Base-by-base conservation (phyloP, 2,888 invertebrate species). In the Lasius fuliginosus region DNA sequence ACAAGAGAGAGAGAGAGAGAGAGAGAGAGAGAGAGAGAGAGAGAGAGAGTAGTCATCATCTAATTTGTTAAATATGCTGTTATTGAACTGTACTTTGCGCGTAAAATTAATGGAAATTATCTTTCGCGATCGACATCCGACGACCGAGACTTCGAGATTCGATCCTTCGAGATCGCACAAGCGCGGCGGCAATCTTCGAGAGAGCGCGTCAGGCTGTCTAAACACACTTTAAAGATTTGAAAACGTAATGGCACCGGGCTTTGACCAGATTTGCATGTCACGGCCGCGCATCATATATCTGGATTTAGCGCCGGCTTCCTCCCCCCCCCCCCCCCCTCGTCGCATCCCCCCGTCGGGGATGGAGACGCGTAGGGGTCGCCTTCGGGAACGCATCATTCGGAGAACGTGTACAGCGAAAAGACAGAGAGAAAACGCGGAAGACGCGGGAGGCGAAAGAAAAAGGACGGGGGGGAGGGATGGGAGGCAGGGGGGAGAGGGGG, bases 221-320 rank as follows among this genome's bases (percentile, higher is more conserved):
- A 95, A 95, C 94, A 95, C 94, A 94, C 94, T 95, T 95, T 94
- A 94, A 94, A 95, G 95, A 95, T 95, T 94, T 94, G 94, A 94
- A 95, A 95, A 95, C 94, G 94, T 94, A 94, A 95, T 95, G 94
- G 94, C 92, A 93, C 87, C 91, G 93, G 94, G 94, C 93, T 94
- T 95, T 94, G 93, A 93, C 93, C 93, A 94, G 94, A 95, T 95
- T 95, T 94, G 95, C 95, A 94, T 95, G 94, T 94, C 94, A 94
- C 94, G 94, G 91, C 93, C 92, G 94, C 93, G 95, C 95, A 95
- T 95, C 94, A 94, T 95, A 95, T 94, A 94, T 94, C 94, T 94
- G 95, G 95, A 95, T 95, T 95, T 95, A 94, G 92, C 93, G 91
- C 91, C 86, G 83, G 85, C 85, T 85, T 49, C 88, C 87, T 86